Evolutionary conservation across 2,888 invertebrate species (phyloP).

Genomic region (Heliconius erato): DNA sequence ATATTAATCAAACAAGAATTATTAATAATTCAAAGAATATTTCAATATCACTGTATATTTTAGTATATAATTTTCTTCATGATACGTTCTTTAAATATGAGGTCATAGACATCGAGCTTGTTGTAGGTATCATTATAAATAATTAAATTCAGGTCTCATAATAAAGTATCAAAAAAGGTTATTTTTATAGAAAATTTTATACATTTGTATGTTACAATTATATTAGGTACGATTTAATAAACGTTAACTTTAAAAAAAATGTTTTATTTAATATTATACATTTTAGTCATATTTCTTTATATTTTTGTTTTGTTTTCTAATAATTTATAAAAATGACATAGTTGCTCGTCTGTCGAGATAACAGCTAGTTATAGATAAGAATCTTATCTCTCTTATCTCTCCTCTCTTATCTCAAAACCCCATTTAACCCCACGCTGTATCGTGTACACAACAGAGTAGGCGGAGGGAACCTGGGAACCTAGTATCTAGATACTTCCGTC

Average conservation of each 20-base stretch:
- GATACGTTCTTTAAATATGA: not conserved
- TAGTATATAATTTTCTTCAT: not conserved
- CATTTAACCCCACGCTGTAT: not conserved
- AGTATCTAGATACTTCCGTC: too few species aligned
- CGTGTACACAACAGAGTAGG: not conserved
- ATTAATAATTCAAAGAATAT: too few species aligned
- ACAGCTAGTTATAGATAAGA: not conserved
- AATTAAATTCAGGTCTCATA: not conserved
- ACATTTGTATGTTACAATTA: not conserved
- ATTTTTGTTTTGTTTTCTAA: too few species aligned
- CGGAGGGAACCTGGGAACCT: not conserved
- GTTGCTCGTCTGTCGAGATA: not conserved
- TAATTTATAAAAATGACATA: not conserved
- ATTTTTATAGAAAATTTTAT: not conserved
- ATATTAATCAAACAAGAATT: too few species aligned
- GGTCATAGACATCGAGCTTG: too few species aligned
- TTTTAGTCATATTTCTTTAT: not conserved
- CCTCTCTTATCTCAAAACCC: too few species aligned
- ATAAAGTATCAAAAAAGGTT: not conserved
- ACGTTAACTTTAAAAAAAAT: not conserved
- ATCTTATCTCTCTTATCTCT: not conserved
- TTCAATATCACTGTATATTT: not conserved
- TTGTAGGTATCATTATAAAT: constrained; percentile 1
- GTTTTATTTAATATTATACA: not conserved
- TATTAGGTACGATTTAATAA: not conserved